phyloP scores from a whole-genome alignment of 1,140 invertebrate species.

The Trachelipus rathkii region DNA sequence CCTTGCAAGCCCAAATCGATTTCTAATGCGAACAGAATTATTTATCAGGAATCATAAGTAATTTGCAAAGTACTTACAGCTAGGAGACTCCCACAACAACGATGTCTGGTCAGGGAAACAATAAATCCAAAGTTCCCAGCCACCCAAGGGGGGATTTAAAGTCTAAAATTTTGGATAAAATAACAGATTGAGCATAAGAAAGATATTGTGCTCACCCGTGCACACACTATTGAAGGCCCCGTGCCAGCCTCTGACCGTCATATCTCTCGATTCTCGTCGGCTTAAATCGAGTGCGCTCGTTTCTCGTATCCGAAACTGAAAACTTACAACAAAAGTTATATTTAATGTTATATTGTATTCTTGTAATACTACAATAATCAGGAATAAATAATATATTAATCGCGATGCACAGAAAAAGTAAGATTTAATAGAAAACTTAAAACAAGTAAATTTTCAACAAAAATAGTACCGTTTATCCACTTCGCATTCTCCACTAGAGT shows the following conservation, averaged over 20 bases:
- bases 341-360: background rate
- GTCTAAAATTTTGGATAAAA: background rate
- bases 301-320: background rate
- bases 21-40: background rate
- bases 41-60: background rate
- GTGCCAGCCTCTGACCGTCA: slow-evolving; percentile 6
- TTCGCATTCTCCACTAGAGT: background rate
- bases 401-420: background rate
- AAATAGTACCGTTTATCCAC: background rate
- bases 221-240: background rate
- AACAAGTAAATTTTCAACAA: no score
- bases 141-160: slow-evolving; percentile 11
- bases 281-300: background rate
- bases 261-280: background rate
- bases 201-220: slow-evolving; percentile 11
- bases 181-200: slow-evolving; percentile 13
- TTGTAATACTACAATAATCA: background rate
- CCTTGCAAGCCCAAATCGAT: background rate
- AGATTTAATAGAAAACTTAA: background rate
- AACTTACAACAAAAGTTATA: background rate
- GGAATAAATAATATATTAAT: background rate
- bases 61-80: background rate
- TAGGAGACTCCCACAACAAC: slow-evolving; percentile 8
- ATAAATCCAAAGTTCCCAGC: slow-evolving; percentile 12
- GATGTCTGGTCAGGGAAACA: slow-evolving; percentile 9